A percentile compares a stretch with the other conserved stretches of the same genome.
phyloP scores from a whole-genome alignment of 1,140 invertebrate genomes.

The Drosophila lowei region DNA sequence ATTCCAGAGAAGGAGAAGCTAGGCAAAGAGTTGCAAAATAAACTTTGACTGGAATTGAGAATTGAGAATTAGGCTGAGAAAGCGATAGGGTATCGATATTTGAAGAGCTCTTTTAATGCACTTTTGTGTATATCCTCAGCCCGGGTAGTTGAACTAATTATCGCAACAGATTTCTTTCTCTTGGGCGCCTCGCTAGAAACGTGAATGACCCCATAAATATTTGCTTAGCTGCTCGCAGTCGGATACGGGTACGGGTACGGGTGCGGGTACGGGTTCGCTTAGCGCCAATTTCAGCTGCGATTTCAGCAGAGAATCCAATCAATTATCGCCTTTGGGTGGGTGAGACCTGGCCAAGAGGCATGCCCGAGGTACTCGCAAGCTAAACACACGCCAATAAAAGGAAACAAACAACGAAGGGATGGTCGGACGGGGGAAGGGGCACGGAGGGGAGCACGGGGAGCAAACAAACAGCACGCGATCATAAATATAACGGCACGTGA shows the following conservation, averaged over 20 bases:
- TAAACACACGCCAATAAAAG: slow-evolving; percentile 7
- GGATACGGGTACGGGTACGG: not conserved
- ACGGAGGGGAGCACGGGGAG: not conserved
- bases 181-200: slow-evolving; percentile 13
- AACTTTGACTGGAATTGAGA: too few relatives aligned
- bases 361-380: not conserved
- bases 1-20: too few relatives aligned
- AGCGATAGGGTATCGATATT: too few relatives aligned
- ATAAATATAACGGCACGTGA: slow-evolving; percentile 50
- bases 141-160: too few relatives aligned
- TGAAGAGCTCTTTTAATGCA: too few relatives aligned
- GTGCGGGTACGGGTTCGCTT: slow-evolving; percentile 18
- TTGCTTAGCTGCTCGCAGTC: slow-evolving; percentile 21
- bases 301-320: slow-evolving; percentile 17
- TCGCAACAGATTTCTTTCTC: not conserved
- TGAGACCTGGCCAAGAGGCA: too few relatives aligned
- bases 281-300: slow-evolving; percentile 44
- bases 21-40: too few relatives aligned
- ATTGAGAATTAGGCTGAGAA: too few relatives aligned
- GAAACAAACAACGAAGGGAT: slow-evolving; percentile 1
- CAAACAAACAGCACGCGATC: slow-evolving; percentile 55
- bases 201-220: slow-evolving; percentile 44
- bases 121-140: too few relatives aligned
- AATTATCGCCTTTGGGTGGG: slow-evolving; percentile 34
- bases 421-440: not conserved